Conservation (phyloP, 30 jellyfish, hydroid and myxozoan species). For the Aurelia sp. region DNA sequence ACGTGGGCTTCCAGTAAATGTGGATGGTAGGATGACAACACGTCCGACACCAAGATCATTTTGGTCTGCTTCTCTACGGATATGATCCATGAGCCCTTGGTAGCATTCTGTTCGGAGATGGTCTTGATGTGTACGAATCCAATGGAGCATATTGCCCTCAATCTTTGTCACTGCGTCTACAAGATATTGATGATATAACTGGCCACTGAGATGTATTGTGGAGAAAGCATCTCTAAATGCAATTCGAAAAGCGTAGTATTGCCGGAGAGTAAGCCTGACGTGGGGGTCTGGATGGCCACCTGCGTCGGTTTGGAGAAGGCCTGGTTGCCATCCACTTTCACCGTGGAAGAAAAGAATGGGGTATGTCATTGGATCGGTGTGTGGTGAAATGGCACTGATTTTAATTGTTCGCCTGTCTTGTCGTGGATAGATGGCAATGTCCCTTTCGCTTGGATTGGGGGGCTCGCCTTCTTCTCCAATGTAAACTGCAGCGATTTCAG, state of each 20-base stretch:
- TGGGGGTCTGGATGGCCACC: background rate
- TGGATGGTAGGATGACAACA: conserved; percentile 50
- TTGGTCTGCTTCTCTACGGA: background rate
- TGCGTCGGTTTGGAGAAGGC: too few species aligned
- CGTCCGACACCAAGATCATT: conserved; percentile 35
- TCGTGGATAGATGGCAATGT: background rate
- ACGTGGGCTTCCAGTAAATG: conserved; percentile 34
- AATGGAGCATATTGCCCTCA: background rate
- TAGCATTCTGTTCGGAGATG: background rate
- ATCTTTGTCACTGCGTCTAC: background rate
- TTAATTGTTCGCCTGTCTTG: background rate
- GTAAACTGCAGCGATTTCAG: background rate
- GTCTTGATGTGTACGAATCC: background rate
- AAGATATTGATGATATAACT: background rate
- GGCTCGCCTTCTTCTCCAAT: background rate
- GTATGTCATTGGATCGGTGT: conserved; percentile 55
- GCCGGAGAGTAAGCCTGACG: background rate
- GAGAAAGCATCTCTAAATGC: background rate
- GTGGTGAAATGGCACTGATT: background rate
- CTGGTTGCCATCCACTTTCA: conserved; percentile 30
- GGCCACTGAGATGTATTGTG: background rate
- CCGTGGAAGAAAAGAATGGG: conserved; percentile 56
- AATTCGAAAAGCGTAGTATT: background rate
- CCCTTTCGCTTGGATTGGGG: background rate
- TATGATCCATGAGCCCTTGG: conserved; percentile 8